Base-by-base conservation (phyloP, 2,888 invertebrate genomes). In the Gisinianus flammeolus region DNA sequence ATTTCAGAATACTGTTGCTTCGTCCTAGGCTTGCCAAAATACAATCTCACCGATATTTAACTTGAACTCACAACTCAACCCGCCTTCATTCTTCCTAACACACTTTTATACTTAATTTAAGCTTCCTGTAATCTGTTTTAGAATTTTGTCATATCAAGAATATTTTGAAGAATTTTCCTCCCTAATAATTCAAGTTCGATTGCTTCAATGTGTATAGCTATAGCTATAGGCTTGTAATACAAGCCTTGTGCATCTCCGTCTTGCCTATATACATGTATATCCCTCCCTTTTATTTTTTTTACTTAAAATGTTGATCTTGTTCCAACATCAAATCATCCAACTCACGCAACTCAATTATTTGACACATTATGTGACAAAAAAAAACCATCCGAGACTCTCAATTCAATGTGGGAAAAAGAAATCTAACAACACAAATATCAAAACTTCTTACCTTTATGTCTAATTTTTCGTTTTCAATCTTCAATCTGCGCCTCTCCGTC, bases 401-500 rank as follows among this genome's bases (percentile, higher is more conserved):
- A 22, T 35, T 22, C 12, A 24, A 1, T 22, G 5, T 35, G 5
- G 31, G 2, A 70, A 54, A 70, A 16, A 70, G 12, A 52, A 54
- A n/a, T 26, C 12, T n/a, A 30, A 28, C 28, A 33, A 58, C 56
- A 58, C 26, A 22, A 33, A 30, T 52, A 62, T 16, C 16, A 54
- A 30, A 72, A 19, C 22, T 28, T 87, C 92, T 90, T 87, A 97
- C 97, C 93, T 95, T 96, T 79, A 93, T 91, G 88, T 97, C 97
- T 84, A 97, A 89, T 88, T 93, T 93, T 86, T 96, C 96, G 86
- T 93, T 94, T 86, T 95, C 93, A 86, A 92, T 92, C 88, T 96
- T 96, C 87, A 94, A 90, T 85, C 93, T 91, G 85, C 91, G 91
- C 85, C 95, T 90, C 87, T 97, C 97, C 85, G 90, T 28, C 87